A percentile compares a stretch with the other conserved stretches of the same genome.
Evolutionary conservation across 2,888 invertebrate genomes (phyloP).

Genomic region (Eupithecia insigniata): DNA sequence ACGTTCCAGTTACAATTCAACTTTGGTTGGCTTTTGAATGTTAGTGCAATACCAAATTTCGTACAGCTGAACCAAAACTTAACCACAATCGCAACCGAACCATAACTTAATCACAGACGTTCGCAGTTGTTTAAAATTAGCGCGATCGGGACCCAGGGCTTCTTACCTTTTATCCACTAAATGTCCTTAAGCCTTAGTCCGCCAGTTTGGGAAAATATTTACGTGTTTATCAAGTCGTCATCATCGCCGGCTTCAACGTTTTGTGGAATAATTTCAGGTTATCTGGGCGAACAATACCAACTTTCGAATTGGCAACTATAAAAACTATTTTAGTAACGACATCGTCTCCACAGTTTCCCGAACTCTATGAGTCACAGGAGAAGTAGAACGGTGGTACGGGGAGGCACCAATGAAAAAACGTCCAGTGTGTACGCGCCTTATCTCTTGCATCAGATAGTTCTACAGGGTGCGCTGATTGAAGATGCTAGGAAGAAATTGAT

Average conservation of each 20-base stretch:
- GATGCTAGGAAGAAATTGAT: not conserved
- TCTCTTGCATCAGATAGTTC: slow-evolving; percentile 79
- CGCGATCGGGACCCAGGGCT: too few relatives aligned
- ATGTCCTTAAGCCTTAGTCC: not conserved
- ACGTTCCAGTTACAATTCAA: too few relatives aligned
- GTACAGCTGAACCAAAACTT: too few relatives aligned
- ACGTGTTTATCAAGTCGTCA: not conserved
- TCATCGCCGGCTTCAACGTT: not conserved
- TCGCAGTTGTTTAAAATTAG: too few relatives aligned
- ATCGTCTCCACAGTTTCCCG: slow-evolving; percentile 56
- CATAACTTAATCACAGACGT: too few relatives aligned
- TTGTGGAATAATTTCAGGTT: not conserved
- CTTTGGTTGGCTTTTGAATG: too few relatives aligned
- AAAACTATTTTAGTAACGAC: slow-evolving; percentile 1
- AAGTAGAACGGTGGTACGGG: slow-evolving; percentile 77
- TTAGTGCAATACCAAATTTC: too few relatives aligned
- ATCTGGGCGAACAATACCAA: not conserved
- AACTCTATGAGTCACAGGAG: slow-evolving; percentile 69
- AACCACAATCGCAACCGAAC: too few relatives aligned
- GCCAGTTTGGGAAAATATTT: not conserved
- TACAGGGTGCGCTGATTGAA: slow-evolving; percentile 60
- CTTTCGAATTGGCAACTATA: not conserved
- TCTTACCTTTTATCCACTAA: not conserved
- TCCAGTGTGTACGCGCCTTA: slow-evolving; percentile 73
- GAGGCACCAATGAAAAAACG: slow-evolving; percentile 75